Conservation (phyloP, 2,797 vertebrate genomes). For the Coregonus ussuriensis region DNA sequence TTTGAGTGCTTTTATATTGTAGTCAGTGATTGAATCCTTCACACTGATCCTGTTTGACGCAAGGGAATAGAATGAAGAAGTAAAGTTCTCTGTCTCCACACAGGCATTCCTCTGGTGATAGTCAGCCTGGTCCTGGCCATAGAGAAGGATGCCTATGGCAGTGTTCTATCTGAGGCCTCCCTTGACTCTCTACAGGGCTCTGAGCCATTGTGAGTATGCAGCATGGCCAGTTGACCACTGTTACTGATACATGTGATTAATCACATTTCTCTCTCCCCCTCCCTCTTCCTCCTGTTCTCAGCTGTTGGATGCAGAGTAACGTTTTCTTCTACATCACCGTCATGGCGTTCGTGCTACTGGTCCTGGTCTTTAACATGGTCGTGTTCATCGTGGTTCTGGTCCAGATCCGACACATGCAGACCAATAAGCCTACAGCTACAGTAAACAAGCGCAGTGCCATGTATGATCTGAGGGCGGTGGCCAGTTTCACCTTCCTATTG, state of each 20-base stretch:
- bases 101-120: constrained; percentile 76
- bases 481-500: constrained; percentile 84
- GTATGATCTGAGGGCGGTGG: constrained; percentile 78
- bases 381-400: constrained; percentile 84
- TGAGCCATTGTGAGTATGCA: constrained; percentile 80
- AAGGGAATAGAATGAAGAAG: not conserved
- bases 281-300: constrained; percentile 43
- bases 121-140: constrained; percentile 76
- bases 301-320: constrained; percentile 79
- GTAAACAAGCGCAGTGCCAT: constrained; percentile 52
- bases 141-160: constrained; percentile 81
- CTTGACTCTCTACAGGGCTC: constrained; percentile 22
- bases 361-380: constrained; percentile 80
- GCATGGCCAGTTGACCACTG: not conserved
- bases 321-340: constrained; percentile 80
- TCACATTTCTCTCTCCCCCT: not conserved
- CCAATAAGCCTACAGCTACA: constrained; percentile 54
- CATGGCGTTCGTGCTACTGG: constrained; percentile 77
- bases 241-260: not conserved
- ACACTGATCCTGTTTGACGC: not conserved
- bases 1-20: not conserved
- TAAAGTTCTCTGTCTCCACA: constrained; percentile 15
- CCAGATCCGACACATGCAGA: constrained; percentile 78
- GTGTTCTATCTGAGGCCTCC: not conserved
- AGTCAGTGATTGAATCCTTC: no score